A percentile compares a stretch with the other conserved stretches of the same genome.
Evolutionary conservation across 2,113 vertebrate species (phyloP).

Genomic region (Poeciliopsis prolifica): DNA sequence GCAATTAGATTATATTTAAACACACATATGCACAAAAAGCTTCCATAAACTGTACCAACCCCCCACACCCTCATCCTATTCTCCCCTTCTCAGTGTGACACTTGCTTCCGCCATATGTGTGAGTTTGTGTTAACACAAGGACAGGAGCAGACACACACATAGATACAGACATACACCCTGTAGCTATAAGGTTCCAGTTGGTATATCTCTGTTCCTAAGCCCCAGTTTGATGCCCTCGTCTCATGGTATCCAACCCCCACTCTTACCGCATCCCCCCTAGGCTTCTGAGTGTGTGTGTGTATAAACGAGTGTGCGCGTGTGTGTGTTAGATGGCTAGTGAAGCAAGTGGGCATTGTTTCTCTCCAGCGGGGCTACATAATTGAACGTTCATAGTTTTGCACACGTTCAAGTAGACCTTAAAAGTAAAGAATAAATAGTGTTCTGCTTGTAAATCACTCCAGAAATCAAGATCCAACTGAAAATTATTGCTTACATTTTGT

Average conservation of each 20-base stretch:
- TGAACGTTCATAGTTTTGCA: slow-evolving; percentile 69
- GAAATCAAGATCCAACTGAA: slow-evolving; percentile 41
- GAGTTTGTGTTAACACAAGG: slow-evolving; percentile 67
- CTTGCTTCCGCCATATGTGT: slow-evolving; percentile 71
- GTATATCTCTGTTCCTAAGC: slow-evolving; percentile 78
- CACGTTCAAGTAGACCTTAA: slow-evolving; percentile 53
- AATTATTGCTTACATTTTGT: slow-evolving; percentile 20
- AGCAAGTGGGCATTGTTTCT: slow-evolving; percentile 81
- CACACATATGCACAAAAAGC: slow-evolving; percentile 53
- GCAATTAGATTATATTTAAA: slow-evolving; percentile 75
- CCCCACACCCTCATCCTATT: slow-evolving; percentile 42
- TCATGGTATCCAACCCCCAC: slow-evolving; percentile 79
- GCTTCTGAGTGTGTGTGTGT: slow-evolving; percentile 48
- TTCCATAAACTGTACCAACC: slow-evolving; percentile 48
- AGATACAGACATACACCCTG: slow-evolving; percentile 58
- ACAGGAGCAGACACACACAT: slow-evolving; percentile 47
- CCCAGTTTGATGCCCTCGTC: slow-evolving; percentile 76
- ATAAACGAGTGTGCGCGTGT: slow-evolving; percentile 38
- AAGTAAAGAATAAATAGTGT: slow-evolving; percentile 47
- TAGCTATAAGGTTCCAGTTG: slow-evolving; percentile 78
- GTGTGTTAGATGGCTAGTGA: slow-evolving; percentile 73
- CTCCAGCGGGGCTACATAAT: slow-evolving; percentile 73
- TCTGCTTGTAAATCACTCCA: not conserved
- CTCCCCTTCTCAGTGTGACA: slow-evolving; percentile 60
- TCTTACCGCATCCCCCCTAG: slow-evolving; percentile 70